Conservation (phyloP, 2,797 vertebrate species). For the Echeneis naucrates region DNA sequence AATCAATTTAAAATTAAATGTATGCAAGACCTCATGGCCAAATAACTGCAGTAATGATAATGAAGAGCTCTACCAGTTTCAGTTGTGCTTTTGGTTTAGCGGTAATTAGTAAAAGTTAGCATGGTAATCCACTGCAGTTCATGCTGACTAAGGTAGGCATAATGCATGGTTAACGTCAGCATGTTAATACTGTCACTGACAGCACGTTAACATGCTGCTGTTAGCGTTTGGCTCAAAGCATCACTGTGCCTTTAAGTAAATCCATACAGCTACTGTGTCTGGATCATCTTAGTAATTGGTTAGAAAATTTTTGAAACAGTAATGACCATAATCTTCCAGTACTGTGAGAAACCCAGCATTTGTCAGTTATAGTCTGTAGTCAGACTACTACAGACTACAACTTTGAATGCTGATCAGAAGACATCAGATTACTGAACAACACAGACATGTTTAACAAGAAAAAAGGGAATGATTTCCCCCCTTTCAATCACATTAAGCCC, state of each 20-base stretch:
- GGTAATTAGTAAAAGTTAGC: neutral
- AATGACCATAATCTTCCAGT: neutral
- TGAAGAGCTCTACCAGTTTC: neutral
- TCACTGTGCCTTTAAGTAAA: neutral
- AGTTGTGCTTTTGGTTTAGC: neutral
- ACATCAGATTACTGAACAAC: conserved; percentile 6
- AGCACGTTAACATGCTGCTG: neutral
- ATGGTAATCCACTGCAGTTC: neutral
- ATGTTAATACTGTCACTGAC: neutral
- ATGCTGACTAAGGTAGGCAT: neutral
- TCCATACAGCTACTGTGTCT: neutral
- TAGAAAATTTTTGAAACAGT: neutral
- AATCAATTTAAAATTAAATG: neutral
- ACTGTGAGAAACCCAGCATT: neutral
- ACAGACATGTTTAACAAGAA: neutral
- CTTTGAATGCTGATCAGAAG: neutral
- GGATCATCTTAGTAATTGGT: neutral
- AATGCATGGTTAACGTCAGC: neutral
- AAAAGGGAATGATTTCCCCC: conserved; percentile 9
- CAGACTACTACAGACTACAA: neutral
- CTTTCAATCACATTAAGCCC: conserved; percentile 12
- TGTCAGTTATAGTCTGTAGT: too few relatives aligned
- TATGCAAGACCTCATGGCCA: neutral
- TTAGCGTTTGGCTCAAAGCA: neutral
- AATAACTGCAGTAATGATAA: neutral